Conservation (phyloP, 1,140 invertebrate species). For the Centruroides vittatus region DNA sequence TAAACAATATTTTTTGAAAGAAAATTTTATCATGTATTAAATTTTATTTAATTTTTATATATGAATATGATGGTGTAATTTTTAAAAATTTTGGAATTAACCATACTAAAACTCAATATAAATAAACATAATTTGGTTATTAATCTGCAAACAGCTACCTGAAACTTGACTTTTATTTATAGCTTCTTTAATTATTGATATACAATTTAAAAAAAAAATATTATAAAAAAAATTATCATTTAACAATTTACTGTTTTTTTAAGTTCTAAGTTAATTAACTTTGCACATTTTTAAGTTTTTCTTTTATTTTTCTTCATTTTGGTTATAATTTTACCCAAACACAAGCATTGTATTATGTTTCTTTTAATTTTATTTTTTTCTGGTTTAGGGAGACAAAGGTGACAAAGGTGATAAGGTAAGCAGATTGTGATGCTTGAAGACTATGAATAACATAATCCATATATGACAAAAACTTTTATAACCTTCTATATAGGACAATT, state of each 20-base stretch:
- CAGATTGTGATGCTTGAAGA: background rate
- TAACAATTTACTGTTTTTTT: background rate
- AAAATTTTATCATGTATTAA: no score
- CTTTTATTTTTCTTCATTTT: conserved; percentile 1
- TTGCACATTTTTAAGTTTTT: conserved; percentile 1
- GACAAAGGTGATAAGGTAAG: conserved; percentile 49
- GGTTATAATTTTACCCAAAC: background rate
- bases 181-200: no score
- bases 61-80: no score
- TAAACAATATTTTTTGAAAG: no score
- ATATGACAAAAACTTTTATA: background rate
- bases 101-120: no score
- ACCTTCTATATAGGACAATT: background rate
- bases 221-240: no score
- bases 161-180: no score
- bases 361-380: conserved; percentile 8
- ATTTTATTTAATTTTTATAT: no score
- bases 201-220: no score
- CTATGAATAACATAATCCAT: background rate
- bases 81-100: no score
- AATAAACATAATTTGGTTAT: no score
- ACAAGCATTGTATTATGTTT: conserved; percentile 3
- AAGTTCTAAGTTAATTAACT: conserved; percentile 1
- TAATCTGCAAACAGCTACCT: no score
- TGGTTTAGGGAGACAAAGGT: conserved; percentile 60